phyloP scores from a whole-genome alignment of 2,888 invertebrate genomes.

The Antheraea yamamai region DNA sequence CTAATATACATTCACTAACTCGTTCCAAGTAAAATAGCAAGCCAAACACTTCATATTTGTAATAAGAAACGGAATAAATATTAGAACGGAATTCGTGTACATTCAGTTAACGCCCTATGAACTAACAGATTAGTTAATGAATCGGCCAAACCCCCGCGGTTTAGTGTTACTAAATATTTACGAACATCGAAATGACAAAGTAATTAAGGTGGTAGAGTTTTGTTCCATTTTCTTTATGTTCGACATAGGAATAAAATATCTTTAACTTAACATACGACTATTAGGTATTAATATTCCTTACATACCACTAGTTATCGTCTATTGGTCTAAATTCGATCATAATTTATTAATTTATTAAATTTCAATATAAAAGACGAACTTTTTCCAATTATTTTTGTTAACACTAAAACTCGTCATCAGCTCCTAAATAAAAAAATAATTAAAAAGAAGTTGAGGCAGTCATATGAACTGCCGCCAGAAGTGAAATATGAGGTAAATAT shows the following conservation, averaged over 20 bases:
- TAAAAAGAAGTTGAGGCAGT: no score
- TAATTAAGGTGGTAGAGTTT: slow-evolving; percentile 21
- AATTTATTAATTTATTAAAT: no score
- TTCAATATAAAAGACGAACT: no score
- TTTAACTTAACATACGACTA: background rate
- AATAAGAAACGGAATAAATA: slow-evolving; percentile 18
- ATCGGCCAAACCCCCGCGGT: slow-evolving; percentile 28
- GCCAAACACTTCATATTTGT: slow-evolving; percentile 7
- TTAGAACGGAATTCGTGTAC: slow-evolving; percentile 32
- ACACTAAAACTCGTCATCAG: no score
- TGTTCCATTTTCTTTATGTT: background rate
- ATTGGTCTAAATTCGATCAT: no score
- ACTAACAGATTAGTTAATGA: slow-evolving; percentile 45
- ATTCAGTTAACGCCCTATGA: slow-evolving; percentile 32
- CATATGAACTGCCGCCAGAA: no score
- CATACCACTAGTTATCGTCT: no score
- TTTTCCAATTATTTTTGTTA: no score
- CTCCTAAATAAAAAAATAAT: no score
- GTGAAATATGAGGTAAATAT: no score
- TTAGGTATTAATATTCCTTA: no score
- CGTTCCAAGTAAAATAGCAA: background rate
- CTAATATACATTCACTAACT: slow-evolving; percentile 3
- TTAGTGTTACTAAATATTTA: slow-evolving; percentile 29
- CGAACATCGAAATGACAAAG: slow-evolving; percentile 21
- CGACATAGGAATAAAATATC: background rate